phyloP scores from a whole-genome alignment of 2,113 vertebrate species.

The Plecotus auritus region DNA sequence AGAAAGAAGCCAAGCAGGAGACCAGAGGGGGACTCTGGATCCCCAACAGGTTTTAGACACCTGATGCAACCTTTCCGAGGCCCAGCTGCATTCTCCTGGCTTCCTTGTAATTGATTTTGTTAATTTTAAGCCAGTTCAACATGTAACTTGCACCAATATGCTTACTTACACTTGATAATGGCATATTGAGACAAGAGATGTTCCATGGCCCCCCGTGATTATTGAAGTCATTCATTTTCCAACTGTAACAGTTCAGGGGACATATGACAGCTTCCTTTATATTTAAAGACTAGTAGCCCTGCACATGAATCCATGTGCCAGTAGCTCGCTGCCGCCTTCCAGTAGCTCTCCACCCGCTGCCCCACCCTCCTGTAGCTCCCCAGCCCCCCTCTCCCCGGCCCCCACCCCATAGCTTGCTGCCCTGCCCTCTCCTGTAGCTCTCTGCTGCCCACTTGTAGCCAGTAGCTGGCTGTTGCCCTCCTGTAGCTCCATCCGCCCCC shows the following conservation, averaged over 20 bases:
- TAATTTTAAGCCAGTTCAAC: neutral
- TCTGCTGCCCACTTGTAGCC: too few relatives aligned
- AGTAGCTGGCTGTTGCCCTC: too few relatives aligned
- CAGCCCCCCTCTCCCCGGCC: too few relatives aligned
- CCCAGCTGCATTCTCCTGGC: neutral
- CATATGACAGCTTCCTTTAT: neutral
- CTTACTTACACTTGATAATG: neutral
- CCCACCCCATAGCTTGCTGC: too few relatives aligned
- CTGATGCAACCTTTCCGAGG: neutral
- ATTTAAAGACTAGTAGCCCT: neutral
- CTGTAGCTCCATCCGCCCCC: too few relatives aligned
- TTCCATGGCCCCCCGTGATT: neutral
- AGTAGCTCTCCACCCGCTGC: too few relatives aligned
- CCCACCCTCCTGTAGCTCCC: too few relatives aligned
- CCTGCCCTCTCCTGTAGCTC: too few relatives aligned
- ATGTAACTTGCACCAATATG: neutral
- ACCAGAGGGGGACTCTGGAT: neutral
- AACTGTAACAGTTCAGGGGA: neutral
- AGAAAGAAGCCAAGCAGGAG: neutral
- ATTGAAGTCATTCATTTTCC: neutral
- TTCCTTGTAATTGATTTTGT: neutral
- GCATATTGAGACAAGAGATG: neutral
- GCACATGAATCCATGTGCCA: too few relatives aligned
- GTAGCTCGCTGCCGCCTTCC: too few relatives aligned
- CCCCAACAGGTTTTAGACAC: too few relatives aligned